Evolutionary conservation across 2,113 vertebrate genomes (phyloP).

Genomic region (Seriola rivoliana): DNA sequence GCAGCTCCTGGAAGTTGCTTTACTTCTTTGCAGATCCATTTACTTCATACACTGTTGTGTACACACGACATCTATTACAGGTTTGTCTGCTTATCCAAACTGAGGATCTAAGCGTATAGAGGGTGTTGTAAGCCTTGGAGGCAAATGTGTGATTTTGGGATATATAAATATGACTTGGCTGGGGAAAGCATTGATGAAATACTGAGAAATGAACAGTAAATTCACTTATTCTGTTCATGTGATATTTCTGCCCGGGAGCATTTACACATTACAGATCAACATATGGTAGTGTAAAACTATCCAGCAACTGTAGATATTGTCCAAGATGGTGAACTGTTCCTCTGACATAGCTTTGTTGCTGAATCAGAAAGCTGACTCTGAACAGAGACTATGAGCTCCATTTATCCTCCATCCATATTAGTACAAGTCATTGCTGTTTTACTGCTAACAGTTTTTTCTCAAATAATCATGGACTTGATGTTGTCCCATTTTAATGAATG

Average conservation of each 20-base stretch:
- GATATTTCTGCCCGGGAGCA: neutral
- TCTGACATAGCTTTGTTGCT: neutral
- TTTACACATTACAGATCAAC: constrained; percentile 25
- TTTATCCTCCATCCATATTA: too few relatives aligned
- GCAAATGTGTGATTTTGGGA: neutral
- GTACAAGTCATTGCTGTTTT: too few relatives aligned
- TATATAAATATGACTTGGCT: neutral
- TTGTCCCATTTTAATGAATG: neutral
- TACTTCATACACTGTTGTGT: too few relatives aligned
- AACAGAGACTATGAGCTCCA: neutral
- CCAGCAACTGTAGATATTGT: neutral
- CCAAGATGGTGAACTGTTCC: neutral
- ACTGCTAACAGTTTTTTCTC: too few relatives aligned
- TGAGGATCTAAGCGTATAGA: too few relatives aligned
- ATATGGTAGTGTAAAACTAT: constrained; percentile 14
- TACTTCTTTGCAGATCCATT: too few relatives aligned
- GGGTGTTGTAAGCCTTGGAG: too few relatives aligned
- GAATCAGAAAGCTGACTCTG: neutral
- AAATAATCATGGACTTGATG: neutral
- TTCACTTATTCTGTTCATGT: neutral
- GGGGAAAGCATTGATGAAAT: neutral
- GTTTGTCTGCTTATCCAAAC: too few relatives aligned
- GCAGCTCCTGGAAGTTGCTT: too few relatives aligned
- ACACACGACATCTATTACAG: too few relatives aligned
- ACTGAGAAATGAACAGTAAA: neutral